Conservation (phyloP, 2,113 vertebrate species). For the Phalacrocorax carbo region DNA sequence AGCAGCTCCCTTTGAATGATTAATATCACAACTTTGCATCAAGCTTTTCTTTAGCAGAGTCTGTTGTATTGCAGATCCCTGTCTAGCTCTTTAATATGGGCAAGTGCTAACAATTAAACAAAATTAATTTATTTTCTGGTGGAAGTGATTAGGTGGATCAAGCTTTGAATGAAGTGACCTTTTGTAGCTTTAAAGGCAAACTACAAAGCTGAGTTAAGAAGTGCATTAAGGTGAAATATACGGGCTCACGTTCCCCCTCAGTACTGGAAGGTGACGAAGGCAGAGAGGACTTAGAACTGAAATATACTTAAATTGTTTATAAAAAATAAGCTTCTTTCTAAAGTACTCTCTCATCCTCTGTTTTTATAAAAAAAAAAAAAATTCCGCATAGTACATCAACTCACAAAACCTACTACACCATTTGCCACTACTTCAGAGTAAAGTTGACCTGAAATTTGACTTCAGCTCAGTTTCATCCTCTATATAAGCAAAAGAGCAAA, state of each 20-base stretch:
- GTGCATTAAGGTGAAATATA: neutral
- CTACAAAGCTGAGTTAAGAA: neutral
- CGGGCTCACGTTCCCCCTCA: rapidly evolving
- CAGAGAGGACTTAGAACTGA: neutral
- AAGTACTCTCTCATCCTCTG: neutral
- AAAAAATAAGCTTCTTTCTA: neutral
- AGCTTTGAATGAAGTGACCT: neutral
- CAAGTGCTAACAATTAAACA: neutral
- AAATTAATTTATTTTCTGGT: neutral
- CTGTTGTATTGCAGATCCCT: neutral
- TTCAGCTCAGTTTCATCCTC: neutral
- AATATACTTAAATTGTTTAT: neutral
- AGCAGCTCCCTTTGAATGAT: neutral
- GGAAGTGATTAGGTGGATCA: neutral
- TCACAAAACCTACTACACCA: neutral
- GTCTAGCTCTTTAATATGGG: neutral
- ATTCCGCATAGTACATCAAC: neutral
- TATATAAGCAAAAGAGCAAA: neutral
- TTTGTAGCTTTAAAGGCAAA: neutral
- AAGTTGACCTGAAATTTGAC: neutral
- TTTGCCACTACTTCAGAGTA: neutral
- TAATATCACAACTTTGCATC: neutral
- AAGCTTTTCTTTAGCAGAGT: neutral
- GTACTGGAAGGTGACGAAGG: neutral
- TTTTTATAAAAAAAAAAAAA: neutral